Conservation (phyloP, 2,113 vertebrate species). For the Pelusios castaneus region DNA sequence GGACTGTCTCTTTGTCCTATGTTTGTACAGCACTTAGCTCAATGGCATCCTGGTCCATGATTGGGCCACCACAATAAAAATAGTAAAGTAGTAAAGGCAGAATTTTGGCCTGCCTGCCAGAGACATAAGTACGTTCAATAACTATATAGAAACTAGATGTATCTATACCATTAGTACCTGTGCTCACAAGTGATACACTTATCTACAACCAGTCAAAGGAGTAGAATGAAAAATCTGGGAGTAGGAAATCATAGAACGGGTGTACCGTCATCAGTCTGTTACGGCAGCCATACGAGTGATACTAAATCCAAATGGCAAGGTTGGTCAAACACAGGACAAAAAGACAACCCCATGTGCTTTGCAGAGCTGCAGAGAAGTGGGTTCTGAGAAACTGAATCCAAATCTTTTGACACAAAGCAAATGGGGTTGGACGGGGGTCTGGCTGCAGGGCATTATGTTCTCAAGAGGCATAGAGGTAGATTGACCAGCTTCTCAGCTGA, state of each 20-base stretch:
- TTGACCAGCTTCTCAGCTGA: background rate
- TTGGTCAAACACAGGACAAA: background rate
- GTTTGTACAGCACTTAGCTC: background rate
- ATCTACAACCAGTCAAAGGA: background rate
- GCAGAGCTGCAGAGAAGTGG: background rate
- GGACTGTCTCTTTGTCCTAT: background rate
- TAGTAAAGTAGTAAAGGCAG: background rate
- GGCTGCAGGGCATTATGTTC: background rate
- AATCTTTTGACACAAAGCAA: background rate
- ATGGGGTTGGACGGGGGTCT: background rate
- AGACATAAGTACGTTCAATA: background rate
- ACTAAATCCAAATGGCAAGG: background rate
- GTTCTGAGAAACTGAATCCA: background rate
- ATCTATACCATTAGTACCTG: background rate
- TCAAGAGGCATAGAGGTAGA: background rate
- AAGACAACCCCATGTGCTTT: no score
- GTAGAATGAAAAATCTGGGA: background rate
- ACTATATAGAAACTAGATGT: background rate
- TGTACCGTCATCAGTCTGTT: rapidly evolving
- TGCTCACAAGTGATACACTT: background rate
- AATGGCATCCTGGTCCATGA: background rate
- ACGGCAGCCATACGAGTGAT: rapidly evolving
- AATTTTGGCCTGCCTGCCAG: background rate
- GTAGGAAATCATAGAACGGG: background rate
- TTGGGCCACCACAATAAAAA: background rate